Percentiles rank a stretch among this genome's conserved stretches.
Conservation (phyloP, 2,888 invertebrate genomes). For the Allophyes oxyacanthae region DNA sequence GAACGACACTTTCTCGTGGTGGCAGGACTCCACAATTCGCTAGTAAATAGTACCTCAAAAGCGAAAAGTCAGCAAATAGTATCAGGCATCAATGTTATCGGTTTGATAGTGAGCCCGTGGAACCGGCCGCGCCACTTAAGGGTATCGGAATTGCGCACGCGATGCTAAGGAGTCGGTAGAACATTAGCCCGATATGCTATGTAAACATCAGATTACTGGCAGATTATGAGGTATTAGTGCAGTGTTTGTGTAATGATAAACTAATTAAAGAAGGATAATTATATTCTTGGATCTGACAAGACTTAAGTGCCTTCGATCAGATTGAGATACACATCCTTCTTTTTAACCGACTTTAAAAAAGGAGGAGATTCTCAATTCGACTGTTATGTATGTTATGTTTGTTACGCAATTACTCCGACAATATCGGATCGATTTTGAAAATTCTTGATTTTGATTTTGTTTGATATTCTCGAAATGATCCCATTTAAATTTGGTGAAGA, state of each 20-base stretch:
- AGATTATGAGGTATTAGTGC: slow-evolving; percentile 19
- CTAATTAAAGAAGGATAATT: background rate
- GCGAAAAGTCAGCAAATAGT: slow-evolving; percentile 24
- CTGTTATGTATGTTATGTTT: no score
- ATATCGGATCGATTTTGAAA: no score
- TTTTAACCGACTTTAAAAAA: no score
- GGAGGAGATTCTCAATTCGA: no score
- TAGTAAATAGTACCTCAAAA: slow-evolving; percentile 2
- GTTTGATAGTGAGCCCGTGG: slow-evolving; percentile 20
- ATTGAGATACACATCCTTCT: no score
- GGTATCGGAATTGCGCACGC: slow-evolving; percentile 40
- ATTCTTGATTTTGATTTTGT: no score
- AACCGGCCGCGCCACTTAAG: slow-evolving; percentile 46
- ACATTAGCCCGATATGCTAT: slow-evolving; percentile 28
- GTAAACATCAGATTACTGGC: slow-evolving; percentile 38
- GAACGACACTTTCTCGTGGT: no score
- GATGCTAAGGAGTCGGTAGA: slow-evolving; percentile 22
- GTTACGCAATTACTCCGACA: no score
- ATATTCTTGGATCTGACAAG: no score
- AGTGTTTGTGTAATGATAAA: background rate
- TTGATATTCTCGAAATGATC: no score
- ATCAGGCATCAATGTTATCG: slow-evolving; percentile 43
- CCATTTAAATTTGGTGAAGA: no score
- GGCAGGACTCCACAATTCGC: background rate
- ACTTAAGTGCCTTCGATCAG: no score